Conservation (phyloP, 1,140 invertebrate species). For the Maniola jurtina region DNA sequence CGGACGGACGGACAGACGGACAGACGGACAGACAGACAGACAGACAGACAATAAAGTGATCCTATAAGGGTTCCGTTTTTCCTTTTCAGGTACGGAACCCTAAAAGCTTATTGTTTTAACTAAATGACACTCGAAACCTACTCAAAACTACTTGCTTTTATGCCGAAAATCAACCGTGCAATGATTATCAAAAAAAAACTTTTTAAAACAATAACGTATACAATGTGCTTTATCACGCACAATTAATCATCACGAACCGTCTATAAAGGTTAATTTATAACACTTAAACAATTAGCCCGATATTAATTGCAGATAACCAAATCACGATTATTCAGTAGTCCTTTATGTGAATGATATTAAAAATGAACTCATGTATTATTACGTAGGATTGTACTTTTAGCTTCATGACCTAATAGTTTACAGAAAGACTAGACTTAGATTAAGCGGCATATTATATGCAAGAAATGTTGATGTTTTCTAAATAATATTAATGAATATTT, state of each 20-base stretch:
- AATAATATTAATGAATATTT: no score
- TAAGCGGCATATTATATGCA: no score
- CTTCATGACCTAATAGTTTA: background rate
- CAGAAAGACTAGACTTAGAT: no score
- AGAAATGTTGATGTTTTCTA: no score
- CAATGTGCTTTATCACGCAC: background rate
- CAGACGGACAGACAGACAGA: no score
- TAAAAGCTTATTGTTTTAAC: no score
- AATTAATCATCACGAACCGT: slow-evolving; percentile 4
- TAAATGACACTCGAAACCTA: no score
- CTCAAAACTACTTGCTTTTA: background rate
- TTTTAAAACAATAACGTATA: background rate
- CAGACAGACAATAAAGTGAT: no score
- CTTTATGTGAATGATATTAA: background rate
- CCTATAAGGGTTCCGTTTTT: no score
- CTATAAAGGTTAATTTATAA: slow-evolving; percentile 7
- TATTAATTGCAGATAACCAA: slow-evolving; percentile 10
- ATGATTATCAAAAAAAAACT: background rate
- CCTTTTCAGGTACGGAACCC: no score
- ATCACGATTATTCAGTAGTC: slow-evolving; percentile 8
- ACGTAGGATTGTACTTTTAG: slow-evolving; percentile 3
- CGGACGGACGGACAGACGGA: no score
- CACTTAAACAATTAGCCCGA: slow-evolving; percentile 6
- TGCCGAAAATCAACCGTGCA: background rate
- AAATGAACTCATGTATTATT: slow-evolving; percentile 1